phyloP scores from a whole-genome alignment of 2,797 vertebrate genomes.

The Chelidonichthys spinosus region DNA sequence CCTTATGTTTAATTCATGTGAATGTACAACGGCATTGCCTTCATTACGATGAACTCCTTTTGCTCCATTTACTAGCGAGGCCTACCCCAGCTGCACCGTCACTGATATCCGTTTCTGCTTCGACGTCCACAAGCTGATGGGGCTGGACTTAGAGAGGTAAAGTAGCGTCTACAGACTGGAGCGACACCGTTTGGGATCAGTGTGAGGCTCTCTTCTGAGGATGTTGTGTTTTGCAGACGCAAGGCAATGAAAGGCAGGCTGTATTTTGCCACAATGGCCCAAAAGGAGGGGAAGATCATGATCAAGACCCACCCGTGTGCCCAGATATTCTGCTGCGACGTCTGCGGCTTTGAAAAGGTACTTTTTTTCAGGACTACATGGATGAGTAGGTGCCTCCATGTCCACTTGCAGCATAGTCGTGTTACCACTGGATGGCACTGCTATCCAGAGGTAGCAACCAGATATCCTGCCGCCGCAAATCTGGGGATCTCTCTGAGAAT shows the following conservation, averaged over 20 bases:
- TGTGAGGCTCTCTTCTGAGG: slow-evolving; percentile 14
- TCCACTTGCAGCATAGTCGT: neutral
- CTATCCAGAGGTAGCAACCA: slow-evolving; percentile 58
- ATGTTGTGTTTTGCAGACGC: slow-evolving; percentile 82
- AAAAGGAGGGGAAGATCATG: slow-evolving; percentile 93
- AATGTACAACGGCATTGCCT: neutral
- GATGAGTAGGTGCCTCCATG: neutral
- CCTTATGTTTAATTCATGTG: slow-evolving; percentile 1
- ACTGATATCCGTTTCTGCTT: slow-evolving; percentile 96
- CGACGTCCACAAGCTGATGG: slow-evolving; percentile 91
- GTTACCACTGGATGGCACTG: slow-evolving; percentile 84
- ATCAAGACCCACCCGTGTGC: slow-evolving; percentile 94
- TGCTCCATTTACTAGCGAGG: slow-evolving; percentile 85
- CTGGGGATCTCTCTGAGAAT: slow-evolving; percentile 8
- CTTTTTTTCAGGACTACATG: neutral
- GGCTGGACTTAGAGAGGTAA: slow-evolving; percentile 93
- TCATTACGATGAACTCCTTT: slow-evolving; percentile 12
- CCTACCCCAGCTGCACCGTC: slow-evolving; percentile 95
- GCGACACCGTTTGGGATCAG: neutral
- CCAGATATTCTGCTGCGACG: slow-evolving; percentile 91
- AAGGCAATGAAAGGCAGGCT: slow-evolving; percentile 97
- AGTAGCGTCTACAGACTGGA: neutral
- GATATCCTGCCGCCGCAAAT: neutral
- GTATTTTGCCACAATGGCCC: slow-evolving; percentile 93
- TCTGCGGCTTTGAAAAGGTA: slow-evolving; percentile 95